Evolutionary conservation across 2,888 invertebrate species (phyloP).

Genomic region (Phengaris arion): DNA sequence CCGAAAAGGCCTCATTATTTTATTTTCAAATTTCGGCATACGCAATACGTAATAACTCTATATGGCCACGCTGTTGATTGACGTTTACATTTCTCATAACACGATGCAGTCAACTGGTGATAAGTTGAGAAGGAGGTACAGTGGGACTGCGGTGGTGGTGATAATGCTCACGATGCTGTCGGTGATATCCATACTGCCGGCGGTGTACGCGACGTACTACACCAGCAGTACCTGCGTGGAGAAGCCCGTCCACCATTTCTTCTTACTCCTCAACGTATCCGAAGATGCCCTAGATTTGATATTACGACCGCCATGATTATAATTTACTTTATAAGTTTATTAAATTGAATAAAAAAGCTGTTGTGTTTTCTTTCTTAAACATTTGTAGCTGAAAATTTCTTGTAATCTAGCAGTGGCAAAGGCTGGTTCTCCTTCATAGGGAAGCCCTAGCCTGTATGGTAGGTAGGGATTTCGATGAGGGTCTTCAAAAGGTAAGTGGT

Average conservation of each 20-base stretch:
- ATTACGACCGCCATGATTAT: not conserved
- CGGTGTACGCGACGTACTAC: constrained; percentile 59
- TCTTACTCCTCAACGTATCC: not conserved
- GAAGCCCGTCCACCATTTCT: constrained; percentile 46
- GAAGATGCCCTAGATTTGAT: not conserved
- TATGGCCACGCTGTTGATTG: not conserved
- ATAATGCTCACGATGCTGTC: constrained; percentile 52
- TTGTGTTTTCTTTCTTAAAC: no score
- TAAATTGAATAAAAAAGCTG: no score
- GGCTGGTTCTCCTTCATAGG: no score
- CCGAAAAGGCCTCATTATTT: no score
- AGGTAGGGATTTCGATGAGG: no score
- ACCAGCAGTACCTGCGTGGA: constrained; percentile 44
- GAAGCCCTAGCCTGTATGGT: no score
- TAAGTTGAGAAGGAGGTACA: not conserved
- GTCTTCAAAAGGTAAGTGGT: no score
- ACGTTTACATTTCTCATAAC: not conserved
- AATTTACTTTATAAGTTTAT: not conserved
- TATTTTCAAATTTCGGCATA: no score
- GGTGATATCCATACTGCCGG: constrained; percentile 51
- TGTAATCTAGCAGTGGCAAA: no score
- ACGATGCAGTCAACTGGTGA: not conserved
- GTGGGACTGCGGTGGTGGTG: constrained; percentile 44
- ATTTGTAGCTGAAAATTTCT: no score
- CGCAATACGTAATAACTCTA: not conserved